phyloP scores from a whole-genome alignment of 2,888 invertebrate species.

The Latheticus oryzae region DNA sequence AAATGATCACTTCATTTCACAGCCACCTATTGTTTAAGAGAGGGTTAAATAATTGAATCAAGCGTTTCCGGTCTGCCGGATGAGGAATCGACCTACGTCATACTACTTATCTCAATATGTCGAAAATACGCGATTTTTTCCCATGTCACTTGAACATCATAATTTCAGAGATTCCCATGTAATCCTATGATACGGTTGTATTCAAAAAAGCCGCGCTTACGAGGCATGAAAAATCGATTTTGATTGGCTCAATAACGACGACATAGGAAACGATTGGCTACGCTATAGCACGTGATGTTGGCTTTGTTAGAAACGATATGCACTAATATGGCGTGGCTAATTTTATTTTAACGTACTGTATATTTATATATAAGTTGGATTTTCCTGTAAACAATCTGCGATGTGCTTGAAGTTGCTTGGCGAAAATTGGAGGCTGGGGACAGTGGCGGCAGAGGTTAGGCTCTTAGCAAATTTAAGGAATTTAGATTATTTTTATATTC shows the following conservation, averaged over 20 bases:
- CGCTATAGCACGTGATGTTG: conserved; percentile 72
- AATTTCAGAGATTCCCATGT: conserved; percentile 60
- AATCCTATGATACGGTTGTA: conserved; percentile 62
- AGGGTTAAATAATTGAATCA: conserved; percentile 68
- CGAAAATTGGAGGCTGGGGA: no score
- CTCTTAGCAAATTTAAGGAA: no score
- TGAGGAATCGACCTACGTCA: conserved; percentile 43
- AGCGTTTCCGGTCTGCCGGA: conserved; percentile 57
- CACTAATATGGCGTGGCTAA: conserved; percentile 41
- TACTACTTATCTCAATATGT: conserved; percentile 53
- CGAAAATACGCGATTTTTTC: conserved; percentile 47
- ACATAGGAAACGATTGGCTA: conserved; percentile 67
- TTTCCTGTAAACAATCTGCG: conserved; percentile 41
- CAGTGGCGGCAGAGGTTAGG: no score
- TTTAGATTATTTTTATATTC: no score
- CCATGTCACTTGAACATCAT: conserved; percentile 49
- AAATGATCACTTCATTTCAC: conserved; percentile 68
- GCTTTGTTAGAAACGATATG: conserved; percentile 55
- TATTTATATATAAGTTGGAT: no score
- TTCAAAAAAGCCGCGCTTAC: conserved; percentile 63
- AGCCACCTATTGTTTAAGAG: conserved; percentile 68
- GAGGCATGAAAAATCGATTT: conserved; percentile 62
- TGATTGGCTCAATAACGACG: conserved; percentile 55
- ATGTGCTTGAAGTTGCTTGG: conserved; percentile 40
- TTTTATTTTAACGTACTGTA: no score